Evolutionary conservation across 2,113 vertebrate genomes (phyloP), one percentile per base, ranked within the genome.

Genomic region (Corydoras sp.): DNA sequence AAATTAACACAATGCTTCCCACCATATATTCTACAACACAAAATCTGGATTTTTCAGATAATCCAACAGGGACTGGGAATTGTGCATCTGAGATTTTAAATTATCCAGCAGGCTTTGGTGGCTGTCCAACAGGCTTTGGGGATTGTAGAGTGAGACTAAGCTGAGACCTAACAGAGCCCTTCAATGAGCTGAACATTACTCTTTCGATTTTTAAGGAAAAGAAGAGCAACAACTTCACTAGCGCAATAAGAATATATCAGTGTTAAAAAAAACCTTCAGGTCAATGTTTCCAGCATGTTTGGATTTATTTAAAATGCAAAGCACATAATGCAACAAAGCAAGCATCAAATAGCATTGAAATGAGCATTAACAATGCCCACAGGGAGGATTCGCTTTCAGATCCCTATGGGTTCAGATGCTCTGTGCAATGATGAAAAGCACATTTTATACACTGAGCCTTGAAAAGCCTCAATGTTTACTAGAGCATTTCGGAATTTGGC

Each of bases 401-500:
- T 60, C 35, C 61, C 61, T 30, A 4, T 53, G 51, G 49, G 9
- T 61, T 76, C 76, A 68, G 62, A 67, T 82, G 75, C 71, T 80
- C 69, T 68, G 67, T 77, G 73, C 69, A 60, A 54, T n/a, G 49
- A 62, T 11, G 50, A 78, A 76, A 43, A 71, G 14, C 58, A 66
- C 51, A 71, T 82, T 84, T 84, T 78, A 81, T 73, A 75, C 81
- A 82, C 69, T 76, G 78, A 85, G 69, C 4, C 32, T 66, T 61
- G 43, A 49, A 9, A 48, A 10, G 31, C 64, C 71, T 65, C 66
- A 3, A 10, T 24, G 11, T 60, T 31, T 65, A 8, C 13, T 15
- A 50, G 2, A 9, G n/a, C 31, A 10, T 53, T 11, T 30, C 1
- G 14, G 24, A 9, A 6, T 43, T 72, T 43, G 35, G 35, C 35